Evolutionary conservation across 2,888 invertebrate genomes (phyloP).

Genomic region (Cheilosia impressa): DNA sequence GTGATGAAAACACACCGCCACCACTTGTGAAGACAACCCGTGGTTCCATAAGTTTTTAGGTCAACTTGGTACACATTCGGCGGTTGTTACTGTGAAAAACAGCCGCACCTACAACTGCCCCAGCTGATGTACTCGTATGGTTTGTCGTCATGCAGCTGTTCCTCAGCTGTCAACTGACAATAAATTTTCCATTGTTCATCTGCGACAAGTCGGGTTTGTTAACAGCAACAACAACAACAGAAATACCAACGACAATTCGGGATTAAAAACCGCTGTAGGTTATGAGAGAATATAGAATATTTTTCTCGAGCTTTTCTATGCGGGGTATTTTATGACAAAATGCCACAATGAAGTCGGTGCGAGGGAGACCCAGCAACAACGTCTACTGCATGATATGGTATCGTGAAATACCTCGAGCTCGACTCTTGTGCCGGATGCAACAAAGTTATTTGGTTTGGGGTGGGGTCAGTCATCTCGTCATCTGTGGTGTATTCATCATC

Average conservation of each 20-base stretch:
- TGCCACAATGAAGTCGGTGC: conserved; percentile 31
- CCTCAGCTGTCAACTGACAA: conserved; percentile 31
- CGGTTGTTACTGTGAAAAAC: conserved; percentile 28
- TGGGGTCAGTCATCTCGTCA: conserved; percentile 53
- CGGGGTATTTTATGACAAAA: conserved; percentile 24
- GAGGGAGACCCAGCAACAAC: background rate
- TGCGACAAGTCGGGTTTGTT: conserved; percentile 16
- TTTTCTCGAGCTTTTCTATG: conserved; percentile 18
- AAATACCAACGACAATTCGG: conserved; percentile 1
- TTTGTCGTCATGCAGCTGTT: background rate
- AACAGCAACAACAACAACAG: background rate
- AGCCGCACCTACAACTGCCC: background rate
- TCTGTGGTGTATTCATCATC: conserved; percentile 28
- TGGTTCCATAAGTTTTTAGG: conserved; percentile 22
- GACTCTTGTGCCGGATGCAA: conserved; percentile 16
- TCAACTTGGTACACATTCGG: conserved; percentile 3
- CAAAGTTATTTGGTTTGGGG: background rate
- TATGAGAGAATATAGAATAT: conserved; percentile 19
- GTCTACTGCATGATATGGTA: background rate
- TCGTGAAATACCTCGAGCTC: too few relatives aligned
- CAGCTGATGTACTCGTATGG: background rate
- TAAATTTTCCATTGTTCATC: conserved; percentile 51
- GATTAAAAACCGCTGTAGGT: conserved; percentile 15
- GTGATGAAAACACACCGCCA: conserved; percentile 15
- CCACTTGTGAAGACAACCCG: background rate